Percentiles rank a stretch among this genome's conserved stretches.
Conservation (phyloP, 2,797 vertebrate species). For the Anabas testudineus region DNA sequence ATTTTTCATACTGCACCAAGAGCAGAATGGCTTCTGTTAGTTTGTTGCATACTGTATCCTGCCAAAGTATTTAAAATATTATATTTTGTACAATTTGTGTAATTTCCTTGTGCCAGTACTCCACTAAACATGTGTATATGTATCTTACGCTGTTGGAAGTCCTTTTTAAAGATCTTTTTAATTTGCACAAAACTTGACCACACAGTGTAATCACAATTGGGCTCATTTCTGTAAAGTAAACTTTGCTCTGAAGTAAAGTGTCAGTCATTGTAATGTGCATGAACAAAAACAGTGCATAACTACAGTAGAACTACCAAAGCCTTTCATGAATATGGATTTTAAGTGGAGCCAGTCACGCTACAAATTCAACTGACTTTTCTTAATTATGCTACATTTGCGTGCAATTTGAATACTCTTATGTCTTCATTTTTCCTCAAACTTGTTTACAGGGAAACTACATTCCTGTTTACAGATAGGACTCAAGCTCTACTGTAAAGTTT, state of each 20-base stretch:
- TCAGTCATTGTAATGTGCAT: slow-evolving; percentile 42
- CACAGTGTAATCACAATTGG: slow-evolving; percentile 7
- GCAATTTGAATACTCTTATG: slow-evolving; percentile 20
- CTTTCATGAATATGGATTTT: slow-evolving; percentile 32
- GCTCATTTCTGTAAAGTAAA: slow-evolving; percentile 15
- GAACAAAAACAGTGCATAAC: slow-evolving; percentile 40
- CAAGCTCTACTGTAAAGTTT: slow-evolving; percentile 49
- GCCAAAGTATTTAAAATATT: slow-evolving; percentile 61
- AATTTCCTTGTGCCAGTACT: slow-evolving; percentile 48
- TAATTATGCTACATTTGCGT: background rate
- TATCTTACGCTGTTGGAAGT: slow-evolving; percentile 13
- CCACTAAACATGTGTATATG: slow-evolving; percentile 20
- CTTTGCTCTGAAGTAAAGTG: background rate
- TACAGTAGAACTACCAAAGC: slow-evolving; percentile 70
- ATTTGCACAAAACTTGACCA: slow-evolving; percentile 46
- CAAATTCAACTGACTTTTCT: slow-evolving; percentile 4
- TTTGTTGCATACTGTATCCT: slow-evolving; percentile 45
- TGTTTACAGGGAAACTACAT: slow-evolving; percentile 52
- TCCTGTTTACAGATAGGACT: slow-evolving; percentile 64
- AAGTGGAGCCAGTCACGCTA: slow-evolving; percentile 2
- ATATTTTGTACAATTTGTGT: slow-evolving; percentile 57
- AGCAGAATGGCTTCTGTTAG: slow-evolving; percentile 17
- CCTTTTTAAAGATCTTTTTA: slow-evolving; percentile 4
- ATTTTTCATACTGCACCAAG: slow-evolving; percentile 10
- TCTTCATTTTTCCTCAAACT: slow-evolving; percentile 30